Evolutionary conservation across 2,113 vertebrate species (phyloP).

Genomic region (Hypocryptadius cinnamomeus): DNA sequence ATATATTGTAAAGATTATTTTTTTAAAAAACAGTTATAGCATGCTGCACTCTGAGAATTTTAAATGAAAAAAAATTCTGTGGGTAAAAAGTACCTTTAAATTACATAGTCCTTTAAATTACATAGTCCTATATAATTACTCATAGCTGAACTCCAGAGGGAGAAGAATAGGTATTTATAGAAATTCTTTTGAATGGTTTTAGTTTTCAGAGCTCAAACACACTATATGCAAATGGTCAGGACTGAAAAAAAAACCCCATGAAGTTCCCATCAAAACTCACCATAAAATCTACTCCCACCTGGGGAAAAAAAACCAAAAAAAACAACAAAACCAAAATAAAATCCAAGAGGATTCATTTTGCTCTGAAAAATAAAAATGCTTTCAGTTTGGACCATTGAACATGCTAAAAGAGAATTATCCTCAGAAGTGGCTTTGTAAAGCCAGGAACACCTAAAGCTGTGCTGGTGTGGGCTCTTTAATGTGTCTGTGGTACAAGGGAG

Average conservation of each 20-base stretch:
- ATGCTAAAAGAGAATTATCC: background rate
- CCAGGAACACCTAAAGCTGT: background rate
- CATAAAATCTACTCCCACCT: background rate
- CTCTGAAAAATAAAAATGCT: background rate
- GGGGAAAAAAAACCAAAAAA: background rate
- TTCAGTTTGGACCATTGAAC: background rate
- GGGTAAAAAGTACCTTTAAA: background rate
- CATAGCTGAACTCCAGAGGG: background rate
- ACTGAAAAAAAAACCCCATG: background rate
- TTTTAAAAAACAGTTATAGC: background rate
- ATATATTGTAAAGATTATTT: background rate
- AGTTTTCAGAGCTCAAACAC: background rate
- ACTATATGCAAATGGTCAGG: background rate
- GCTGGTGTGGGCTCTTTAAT: background rate
- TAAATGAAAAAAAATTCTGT: background rate
- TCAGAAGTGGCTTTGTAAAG: background rate
- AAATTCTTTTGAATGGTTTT: background rate
- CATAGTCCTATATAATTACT: background rate
- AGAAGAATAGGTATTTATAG: conserved; percentile 1
- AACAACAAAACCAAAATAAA: background rate
- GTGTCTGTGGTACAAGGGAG: background rate
- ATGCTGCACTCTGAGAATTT: background rate
- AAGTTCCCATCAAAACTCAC: background rate
- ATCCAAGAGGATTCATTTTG: background rate
- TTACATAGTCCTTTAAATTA: background rate